These are phyloP conservation scores for Pyralis farinalis DNA, from an alignment of 2,888 invertebrate genomes.

Conservation along the genomic window DNA sequence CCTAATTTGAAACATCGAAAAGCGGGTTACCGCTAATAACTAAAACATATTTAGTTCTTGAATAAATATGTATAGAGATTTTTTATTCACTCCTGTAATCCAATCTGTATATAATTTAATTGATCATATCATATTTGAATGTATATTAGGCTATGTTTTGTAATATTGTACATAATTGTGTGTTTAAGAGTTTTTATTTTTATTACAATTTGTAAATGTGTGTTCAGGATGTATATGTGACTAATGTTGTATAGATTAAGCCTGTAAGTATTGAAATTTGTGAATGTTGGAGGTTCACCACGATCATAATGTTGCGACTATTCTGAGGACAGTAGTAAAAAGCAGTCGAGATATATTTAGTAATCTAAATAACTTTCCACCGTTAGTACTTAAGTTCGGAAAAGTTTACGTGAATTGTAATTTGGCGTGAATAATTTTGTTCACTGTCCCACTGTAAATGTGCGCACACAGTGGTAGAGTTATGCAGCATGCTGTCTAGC, in stretches of 20 bases:
- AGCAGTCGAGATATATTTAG: no score
- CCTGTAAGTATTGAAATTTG: no score
- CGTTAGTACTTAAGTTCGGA: no score
- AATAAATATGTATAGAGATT: slow-evolving; percentile 29
- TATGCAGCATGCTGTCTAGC: no score
- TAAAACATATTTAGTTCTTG: slow-evolving; percentile 14
- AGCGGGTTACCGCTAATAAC: slow-evolving; percentile 27
- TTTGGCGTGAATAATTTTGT: no score
- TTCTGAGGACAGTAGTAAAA: no score
- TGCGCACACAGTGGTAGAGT: no score
- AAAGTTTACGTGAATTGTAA: no score
- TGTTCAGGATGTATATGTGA: slow-evolving; percentile 68
- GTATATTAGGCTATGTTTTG: slow-evolving; percentile 55
- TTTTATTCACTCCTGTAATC: slow-evolving; percentile 37
- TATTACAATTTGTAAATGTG: slow-evolving; percentile 63
- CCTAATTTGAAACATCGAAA: slow-evolving; percentile 45
- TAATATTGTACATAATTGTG: slow-evolving; percentile 41
- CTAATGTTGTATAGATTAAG: slow-evolving; percentile 44
- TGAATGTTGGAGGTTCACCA: no score
- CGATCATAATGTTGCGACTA: no score
- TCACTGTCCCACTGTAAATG: no score
- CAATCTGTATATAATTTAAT: slow-evolving; percentile 46
- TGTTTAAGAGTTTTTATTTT: slow-evolving; percentile 32
- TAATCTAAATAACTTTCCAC: no score
- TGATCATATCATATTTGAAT: slow-evolving; percentile 72